A percentile compares a stretch with the other conserved stretches of the same genome.
phyloP scores from a whole-genome alignment of 1,140 invertebrate species.

The Cotesia glomerata region DNA sequence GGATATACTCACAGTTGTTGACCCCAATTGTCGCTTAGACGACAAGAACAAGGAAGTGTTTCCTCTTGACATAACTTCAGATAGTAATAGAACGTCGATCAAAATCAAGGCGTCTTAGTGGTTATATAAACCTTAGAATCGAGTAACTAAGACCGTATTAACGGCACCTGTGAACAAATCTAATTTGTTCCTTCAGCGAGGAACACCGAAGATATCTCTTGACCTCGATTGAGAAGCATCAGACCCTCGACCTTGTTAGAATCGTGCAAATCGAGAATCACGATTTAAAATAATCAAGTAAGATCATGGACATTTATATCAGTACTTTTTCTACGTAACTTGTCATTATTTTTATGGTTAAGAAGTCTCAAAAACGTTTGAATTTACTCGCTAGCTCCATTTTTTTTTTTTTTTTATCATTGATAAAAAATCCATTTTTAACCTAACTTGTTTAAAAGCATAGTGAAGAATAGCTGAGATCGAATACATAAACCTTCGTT shows the following conservation, averaged over 20 bases:
- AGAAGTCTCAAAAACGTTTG: too few species aligned
- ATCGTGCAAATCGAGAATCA: constrained; percentile 22
- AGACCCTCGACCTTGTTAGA: constrained; percentile 17
- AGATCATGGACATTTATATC: constrained; percentile 14
- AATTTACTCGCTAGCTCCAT: too few species aligned
- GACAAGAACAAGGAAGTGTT: not conserved
- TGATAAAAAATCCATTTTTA: too few species aligned
- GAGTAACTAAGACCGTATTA: constrained; percentile 30
- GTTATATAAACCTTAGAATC: constrained; percentile 22
- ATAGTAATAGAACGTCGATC: constrained; percentile 26
- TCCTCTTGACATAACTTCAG: constrained; percentile 10
- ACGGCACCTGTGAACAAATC: constrained; percentile 28
- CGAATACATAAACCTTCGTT: too few species aligned
- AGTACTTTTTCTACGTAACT: constrained; percentile 34
- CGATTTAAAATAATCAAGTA: not conserved
- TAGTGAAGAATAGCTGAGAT: too few species aligned
- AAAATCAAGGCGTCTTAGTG: constrained; percentile 18
- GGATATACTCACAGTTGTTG: constrained; percentile 9
- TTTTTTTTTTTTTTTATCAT: too few species aligned
- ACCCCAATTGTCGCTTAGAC: constrained; percentile 11
- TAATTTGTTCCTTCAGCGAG: constrained; percentile 29
- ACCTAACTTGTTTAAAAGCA: too few species aligned
- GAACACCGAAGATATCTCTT: constrained; percentile 17
- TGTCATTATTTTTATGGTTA: not conserved
- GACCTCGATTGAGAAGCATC: not conserved